Conservation (phyloP, 2,797 vertebrate species). For the Gobionotothen gibberifrons region DNA sequence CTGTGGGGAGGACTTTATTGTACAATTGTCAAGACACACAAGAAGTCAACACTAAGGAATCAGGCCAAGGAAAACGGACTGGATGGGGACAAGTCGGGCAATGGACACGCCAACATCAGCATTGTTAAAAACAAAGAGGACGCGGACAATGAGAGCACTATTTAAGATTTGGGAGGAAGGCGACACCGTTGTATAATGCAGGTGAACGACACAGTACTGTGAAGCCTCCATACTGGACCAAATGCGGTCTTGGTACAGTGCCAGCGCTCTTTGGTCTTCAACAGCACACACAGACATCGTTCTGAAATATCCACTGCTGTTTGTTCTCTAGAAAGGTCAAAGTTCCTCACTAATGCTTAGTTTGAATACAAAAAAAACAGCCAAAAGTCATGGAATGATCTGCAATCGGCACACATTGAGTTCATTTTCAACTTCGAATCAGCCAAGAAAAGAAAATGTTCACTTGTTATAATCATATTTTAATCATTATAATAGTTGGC, state of each 20-base stretch:
- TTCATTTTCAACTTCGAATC: not conserved
- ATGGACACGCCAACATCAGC: slow-evolving; percentile 58
- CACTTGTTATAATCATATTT: not conserved
- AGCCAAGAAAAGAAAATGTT: not conserved
- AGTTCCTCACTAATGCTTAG: not conserved
- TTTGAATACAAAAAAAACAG: not conserved
- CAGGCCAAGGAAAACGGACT: slow-evolving; percentile 66
- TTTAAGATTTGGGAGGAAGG: slow-evolving; percentile 56
- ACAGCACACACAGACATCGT: slow-evolving; percentile 3
- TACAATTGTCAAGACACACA: slow-evolving; percentile 73
- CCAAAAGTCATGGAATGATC: not conserved
- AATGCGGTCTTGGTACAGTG: slow-evolving; percentile 49
- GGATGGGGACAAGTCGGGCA: slow-evolving; percentile 47
- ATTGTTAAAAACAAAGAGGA: slow-evolving; percentile 68
- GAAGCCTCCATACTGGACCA: slow-evolving; percentile 45
- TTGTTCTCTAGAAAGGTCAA: slow-evolving; percentile 30
- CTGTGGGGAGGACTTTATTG: slow-evolving; percentile 74
- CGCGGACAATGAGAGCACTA: slow-evolving; percentile 77
- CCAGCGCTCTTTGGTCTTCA: slow-evolving; percentile 33
- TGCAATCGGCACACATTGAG: not conserved
- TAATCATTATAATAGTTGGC: not conserved
- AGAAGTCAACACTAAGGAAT: slow-evolving; percentile 68
- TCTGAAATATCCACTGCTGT: not conserved
- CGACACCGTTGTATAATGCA: not conserved
- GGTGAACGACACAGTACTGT: slow-evolving; percentile 3